These are phyloP conservation scores for Rhincodon typus DNA, from an alignment of 2,797 vertebrate genomes.

Conservation along the genomic window DNA sequence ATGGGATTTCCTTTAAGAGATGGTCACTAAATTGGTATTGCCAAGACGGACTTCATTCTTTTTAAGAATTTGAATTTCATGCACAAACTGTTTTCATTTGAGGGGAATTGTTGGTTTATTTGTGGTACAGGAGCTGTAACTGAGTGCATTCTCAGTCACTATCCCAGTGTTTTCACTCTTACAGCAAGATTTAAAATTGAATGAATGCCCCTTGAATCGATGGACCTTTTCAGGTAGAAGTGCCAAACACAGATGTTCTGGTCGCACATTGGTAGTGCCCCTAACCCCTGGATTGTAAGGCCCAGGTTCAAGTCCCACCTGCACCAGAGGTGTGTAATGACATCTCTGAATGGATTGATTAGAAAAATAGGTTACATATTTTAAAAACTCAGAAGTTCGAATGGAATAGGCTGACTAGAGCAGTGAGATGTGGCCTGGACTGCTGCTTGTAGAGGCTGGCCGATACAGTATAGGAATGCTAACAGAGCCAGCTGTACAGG, in stretches of 20 bases:
- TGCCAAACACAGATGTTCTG: background rate
- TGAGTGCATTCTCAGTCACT: background rate
- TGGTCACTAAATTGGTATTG: background rate
- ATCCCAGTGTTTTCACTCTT: background rate
- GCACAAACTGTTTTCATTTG: background rate
- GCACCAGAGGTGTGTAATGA: no score
- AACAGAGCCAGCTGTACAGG: no score
- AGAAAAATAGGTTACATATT: no score
- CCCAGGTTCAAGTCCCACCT: no score
- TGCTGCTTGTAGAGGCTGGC: background rate
- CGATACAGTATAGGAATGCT: background rate
- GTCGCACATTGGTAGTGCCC: no score
- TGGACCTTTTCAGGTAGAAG: background rate
- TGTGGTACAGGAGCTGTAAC: background rate
- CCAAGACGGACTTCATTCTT: background rate
- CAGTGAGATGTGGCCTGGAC: background rate
- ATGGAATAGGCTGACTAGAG: background rate
- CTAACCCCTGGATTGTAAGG: no score
- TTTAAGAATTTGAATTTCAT: background rate
- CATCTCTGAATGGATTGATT: no score
- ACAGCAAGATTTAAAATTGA: background rate
- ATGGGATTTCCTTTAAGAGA: background rate
- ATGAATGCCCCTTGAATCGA: background rate
- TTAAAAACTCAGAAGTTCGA: background rate
- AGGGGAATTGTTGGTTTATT: background rate